These are phyloP conservation scores for Pasiphila rectangulata DNA, from an alignment of 2,888 invertebrate genomes.

Conservation along the genomic window DNA sequence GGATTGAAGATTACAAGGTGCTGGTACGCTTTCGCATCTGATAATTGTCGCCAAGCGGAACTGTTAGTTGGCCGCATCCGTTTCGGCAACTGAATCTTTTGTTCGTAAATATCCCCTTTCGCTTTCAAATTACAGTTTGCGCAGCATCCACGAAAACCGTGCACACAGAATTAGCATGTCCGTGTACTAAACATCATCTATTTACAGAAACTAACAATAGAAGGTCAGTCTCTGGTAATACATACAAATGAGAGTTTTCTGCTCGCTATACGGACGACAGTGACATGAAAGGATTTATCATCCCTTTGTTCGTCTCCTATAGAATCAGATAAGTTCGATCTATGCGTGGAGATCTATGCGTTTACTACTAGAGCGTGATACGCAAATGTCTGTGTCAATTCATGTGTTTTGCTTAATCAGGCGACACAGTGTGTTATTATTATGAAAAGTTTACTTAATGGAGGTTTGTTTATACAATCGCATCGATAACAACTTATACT, in stretches of 20 bases:
- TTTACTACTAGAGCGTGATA: not conserved
- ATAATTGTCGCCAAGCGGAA: constrained; percentile 51
- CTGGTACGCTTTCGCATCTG: constrained; percentile 41
- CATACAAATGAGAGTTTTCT: constrained; percentile 56
- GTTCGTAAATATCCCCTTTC: constrained; percentile 59
- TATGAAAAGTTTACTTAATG: constrained; percentile 11
- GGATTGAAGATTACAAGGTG: constrained; percentile 26
- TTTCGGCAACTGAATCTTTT: constrained; percentile 45
- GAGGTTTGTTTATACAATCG: constrained; percentile 15
- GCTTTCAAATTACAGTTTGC: constrained; percentile 57
- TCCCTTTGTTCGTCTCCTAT: constrained; percentile 8
- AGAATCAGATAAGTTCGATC: constrained; percentile 2
- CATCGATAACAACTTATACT: constrained; percentile 20
- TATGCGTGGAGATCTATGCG: not conserved
- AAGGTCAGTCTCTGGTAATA: constrained; percentile 63
- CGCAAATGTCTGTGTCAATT: not conserved
- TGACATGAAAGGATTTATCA: constrained; percentile 6
- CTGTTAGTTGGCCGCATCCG: constrained; percentile 39
- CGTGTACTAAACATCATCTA: constrained; percentile 64
- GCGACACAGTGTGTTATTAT: constrained; percentile 12
- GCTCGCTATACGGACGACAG: constrained; percentile 12
- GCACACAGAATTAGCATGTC: constrained; percentile 68
- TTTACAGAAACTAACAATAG: constrained; percentile 70
- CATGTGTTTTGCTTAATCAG: constrained; percentile 4
- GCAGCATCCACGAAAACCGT: constrained; percentile 59